These are phyloP conservation scores for Dromaius novaehollandiae DNA, from an alignment of 2,113 vertebrate genomes.

Conservation along the genomic window DNA sequence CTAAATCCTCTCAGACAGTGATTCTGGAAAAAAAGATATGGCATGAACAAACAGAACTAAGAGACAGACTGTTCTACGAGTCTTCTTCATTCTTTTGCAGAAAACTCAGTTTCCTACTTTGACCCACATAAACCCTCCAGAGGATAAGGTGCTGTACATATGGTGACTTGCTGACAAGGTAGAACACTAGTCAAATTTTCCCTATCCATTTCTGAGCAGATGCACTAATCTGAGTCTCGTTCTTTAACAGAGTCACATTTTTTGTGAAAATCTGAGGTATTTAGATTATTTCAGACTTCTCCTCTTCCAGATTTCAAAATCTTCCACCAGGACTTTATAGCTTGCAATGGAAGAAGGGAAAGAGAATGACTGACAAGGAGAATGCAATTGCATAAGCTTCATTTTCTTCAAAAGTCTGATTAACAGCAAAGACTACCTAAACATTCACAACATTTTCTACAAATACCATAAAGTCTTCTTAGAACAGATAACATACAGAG, in stretches of 20 bases:
- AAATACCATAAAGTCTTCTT: background rate
- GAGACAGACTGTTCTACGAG: background rate
- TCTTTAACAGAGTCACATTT: background rate
- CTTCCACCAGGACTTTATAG: background rate
- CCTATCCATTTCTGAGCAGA: background rate
- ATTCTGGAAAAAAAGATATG: background rate
- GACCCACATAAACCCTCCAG: background rate
- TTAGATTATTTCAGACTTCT: background rate
- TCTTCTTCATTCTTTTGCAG: background rate
- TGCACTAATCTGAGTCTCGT: background rate
- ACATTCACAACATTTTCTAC: background rate
- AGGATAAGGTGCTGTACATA: rapidly evolving
- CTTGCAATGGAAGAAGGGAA: background rate
- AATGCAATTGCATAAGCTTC: background rate
- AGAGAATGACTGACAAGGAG: background rate
- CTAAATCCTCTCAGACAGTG: conserved; percentile 21
- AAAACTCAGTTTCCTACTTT: background rate
- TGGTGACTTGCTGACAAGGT: background rate
- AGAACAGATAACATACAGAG: background rate
- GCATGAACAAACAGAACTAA: background rate
- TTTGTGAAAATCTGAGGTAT: background rate
- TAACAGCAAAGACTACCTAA: background rate
- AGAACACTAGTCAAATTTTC: background rate
- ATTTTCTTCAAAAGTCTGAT: background rate
- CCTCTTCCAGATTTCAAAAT: background rate